phyloP scores from a whole-genome alignment of 2,113 vertebrate genomes.

The Hymenochirus boettgeri region DNA sequence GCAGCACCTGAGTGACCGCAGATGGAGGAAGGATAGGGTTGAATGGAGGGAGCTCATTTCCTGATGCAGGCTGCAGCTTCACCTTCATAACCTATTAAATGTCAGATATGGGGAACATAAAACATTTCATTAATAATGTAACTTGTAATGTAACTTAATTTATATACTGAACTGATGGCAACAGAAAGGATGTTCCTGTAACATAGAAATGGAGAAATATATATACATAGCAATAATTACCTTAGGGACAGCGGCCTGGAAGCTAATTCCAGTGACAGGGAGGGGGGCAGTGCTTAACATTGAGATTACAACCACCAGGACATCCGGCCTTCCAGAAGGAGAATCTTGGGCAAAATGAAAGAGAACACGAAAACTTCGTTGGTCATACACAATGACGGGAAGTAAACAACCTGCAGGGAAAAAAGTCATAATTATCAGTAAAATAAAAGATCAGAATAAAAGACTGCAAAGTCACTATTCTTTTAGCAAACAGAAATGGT shows the following conservation, averaged over 20 bases:
- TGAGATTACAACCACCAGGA: slow-evolving; percentile 93
- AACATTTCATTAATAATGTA: too few species aligned
- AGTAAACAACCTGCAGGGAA: slow-evolving; percentile 77
- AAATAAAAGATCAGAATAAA: too few species aligned
- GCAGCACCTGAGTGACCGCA: slow-evolving; percentile 90
- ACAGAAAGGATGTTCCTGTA: too few species aligned
- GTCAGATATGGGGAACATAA: slow-evolving; percentile 1
- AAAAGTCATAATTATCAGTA: not conserved
- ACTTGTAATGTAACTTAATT: too few species aligned
- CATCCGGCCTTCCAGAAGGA: slow-evolving; percentile 76
- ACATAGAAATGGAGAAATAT: too few species aligned
- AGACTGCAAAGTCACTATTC: too few species aligned
- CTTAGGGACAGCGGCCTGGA: slow-evolving; percentile 95
- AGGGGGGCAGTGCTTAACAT: slow-evolving; percentile 90
- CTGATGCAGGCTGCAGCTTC: slow-evolving; percentile 88
- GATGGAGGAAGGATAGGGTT: slow-evolving; percentile 89
- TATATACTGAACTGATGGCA: too few species aligned
- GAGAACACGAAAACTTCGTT: slow-evolving; percentile 86
- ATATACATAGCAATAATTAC: not conserved
- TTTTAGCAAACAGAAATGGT: too few species aligned
- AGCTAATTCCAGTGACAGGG: slow-evolving; percentile 84
- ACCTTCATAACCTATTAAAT: slow-evolving; percentile 88
- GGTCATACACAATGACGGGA: slow-evolving; percentile 91
- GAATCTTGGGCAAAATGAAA: slow-evolving; percentile 89
- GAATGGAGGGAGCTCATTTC: slow-evolving; percentile 83